Conservation (phyloP, 2,888 invertebrate genomes). For the Esperia sulphurella region DNA sequence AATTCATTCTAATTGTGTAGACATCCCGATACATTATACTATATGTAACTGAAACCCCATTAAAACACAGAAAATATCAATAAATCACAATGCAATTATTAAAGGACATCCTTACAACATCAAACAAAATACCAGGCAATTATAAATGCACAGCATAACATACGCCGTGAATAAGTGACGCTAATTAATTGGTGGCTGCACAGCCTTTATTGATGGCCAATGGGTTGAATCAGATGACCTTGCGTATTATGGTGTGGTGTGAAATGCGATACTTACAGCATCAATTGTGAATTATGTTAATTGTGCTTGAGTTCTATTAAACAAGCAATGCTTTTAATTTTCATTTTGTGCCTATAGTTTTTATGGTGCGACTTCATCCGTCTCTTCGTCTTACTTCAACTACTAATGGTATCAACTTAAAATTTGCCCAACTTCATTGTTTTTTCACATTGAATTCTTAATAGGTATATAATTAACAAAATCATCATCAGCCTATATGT, state of each 20-base stretch:
- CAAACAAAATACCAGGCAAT: slow-evolving; percentile 1
- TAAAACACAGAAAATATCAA: background rate
- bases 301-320: background rate
- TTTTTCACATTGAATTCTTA: no score
- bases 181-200: background rate
- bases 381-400: no score
- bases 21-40: no score
- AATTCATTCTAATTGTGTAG: no score
- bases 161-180: background rate
- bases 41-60: background rate
- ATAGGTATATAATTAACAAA: no score
- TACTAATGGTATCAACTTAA: no score
- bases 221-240: slow-evolving; percentile 19
- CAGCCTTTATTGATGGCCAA: slow-evolving; percentile 13
- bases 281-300: no score
- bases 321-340: no score
- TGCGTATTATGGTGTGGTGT: slow-evolving; percentile 5
- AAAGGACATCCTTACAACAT: background rate
- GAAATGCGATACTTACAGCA: background rate
- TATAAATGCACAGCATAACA: slow-evolving; percentile 6
- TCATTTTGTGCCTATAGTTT: no score
- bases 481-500: no score
- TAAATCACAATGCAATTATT: background rate
- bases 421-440: no score
- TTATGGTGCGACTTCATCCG: no score